These are phyloP conservation scores for Ciconia stormi DNA, from an alignment of 2,113 vertebrate species.

Conservation along the genomic window DNA sequence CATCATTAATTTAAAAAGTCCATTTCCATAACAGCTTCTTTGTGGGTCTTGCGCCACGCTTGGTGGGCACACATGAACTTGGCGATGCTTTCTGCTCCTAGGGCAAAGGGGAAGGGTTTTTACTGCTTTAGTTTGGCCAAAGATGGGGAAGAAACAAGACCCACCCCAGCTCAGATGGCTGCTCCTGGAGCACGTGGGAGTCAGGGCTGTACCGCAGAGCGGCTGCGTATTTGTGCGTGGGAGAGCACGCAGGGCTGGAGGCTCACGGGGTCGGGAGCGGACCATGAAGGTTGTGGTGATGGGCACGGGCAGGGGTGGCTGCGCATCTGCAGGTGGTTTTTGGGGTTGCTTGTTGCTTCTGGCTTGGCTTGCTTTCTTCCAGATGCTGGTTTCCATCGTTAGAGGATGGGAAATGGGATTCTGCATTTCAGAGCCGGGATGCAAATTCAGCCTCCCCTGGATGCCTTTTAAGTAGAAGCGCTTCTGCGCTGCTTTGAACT, in stretches of 20 bases:
- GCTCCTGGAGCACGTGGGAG: rapidly evolving
- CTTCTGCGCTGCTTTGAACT: background rate
- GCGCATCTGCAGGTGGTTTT: background rate
- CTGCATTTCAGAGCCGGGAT: background rate
- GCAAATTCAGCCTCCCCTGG: background rate
- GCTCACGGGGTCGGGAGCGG: rapidly evolving
- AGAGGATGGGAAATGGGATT: background rate
- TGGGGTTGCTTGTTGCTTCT: background rate
- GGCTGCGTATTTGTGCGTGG: background rate
- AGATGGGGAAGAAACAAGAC: background rate
- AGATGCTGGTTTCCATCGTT: background rate
- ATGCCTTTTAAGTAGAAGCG: background rate
- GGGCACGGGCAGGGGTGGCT: background rate
- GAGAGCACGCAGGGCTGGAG: background rate
- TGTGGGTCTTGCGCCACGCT: background rate
- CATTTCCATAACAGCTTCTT: background rate
- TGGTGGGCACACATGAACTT: background rate
- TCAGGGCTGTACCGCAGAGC: background rate
- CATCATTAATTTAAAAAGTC: background rate
- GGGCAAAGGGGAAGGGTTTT: background rate
- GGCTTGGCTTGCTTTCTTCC: background rate
- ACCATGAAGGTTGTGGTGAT: background rate
- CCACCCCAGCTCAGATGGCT: background rate
- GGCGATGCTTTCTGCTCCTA: background rate
- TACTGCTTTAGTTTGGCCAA: background rate